Percentiles rank a stretch among this genome's conserved stretches.
Conservation (phyloP, 2,797 vertebrate species). For the Cebuella pygmaea region DNA sequence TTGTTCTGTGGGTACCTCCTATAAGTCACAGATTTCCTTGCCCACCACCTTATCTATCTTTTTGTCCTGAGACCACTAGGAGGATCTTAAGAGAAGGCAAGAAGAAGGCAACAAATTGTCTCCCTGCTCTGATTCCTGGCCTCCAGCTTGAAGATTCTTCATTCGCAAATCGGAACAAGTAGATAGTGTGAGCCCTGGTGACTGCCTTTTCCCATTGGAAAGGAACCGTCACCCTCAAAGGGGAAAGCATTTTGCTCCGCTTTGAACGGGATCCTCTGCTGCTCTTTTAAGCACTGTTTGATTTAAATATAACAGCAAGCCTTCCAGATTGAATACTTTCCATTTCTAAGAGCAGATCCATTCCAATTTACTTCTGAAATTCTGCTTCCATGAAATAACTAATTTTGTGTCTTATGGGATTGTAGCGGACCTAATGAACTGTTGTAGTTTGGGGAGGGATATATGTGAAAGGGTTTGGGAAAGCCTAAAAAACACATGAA, state of each 20-base stretch:
- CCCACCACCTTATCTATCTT: background rate
- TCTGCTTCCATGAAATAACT: conserved; percentile 36
- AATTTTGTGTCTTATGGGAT: background rate
- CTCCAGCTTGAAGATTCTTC: background rate
- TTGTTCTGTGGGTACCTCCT: background rate
- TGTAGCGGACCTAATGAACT: background rate
- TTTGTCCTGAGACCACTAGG: background rate
- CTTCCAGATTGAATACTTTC: background rate
- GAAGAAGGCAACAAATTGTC: background rate
- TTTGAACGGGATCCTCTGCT: background rate
- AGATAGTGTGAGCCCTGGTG: background rate
- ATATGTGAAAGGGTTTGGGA: background rate
- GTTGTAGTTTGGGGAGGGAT: background rate
- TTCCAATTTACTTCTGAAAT: conserved; percentile 56
- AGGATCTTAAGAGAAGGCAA: background rate
- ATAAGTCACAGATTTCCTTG: background rate
- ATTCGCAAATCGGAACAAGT: background rate
- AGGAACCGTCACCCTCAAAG: background rate
- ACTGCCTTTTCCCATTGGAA: background rate
- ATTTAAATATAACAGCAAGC: background rate
- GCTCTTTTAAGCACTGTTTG: background rate
- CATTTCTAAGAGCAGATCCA: conserved; percentile 48
- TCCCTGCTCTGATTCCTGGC: background rate
- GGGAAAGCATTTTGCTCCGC: background rate
- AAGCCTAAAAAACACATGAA: background rate